Percentiles rank a stretch among this genome's conserved stretches.
phyloP scores from a whole-genome alignment of 2,797 vertebrate species.

The Adelosebastes latens region DNA sequence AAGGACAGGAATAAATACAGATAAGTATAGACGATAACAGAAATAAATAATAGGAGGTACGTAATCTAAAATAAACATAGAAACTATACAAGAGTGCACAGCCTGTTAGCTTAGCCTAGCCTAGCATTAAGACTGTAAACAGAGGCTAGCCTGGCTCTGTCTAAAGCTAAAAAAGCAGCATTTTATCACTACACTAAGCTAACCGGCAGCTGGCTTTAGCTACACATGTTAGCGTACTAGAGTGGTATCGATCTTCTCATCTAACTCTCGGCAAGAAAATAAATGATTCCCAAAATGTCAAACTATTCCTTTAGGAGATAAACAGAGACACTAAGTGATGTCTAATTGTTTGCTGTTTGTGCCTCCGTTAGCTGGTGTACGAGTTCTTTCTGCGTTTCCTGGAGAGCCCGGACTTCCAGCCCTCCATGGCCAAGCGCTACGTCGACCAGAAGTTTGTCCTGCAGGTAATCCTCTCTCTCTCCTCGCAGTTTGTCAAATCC shows the following conservation, averaged over 20 bases:
- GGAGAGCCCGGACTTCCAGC: conserved; percentile 94
- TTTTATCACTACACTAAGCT: neutral
- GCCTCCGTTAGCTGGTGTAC: conserved; percentile 86
- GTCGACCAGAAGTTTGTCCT: conserved; percentile 95
- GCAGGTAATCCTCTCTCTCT: conserved; percentile 76
- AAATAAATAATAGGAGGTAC: too few relatives aligned
- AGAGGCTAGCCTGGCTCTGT: too few relatives aligned
- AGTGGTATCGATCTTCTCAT: neutral
- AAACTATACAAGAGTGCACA: too few relatives aligned
- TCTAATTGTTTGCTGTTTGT: neutral
- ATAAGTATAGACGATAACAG: too few relatives aligned
- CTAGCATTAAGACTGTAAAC: too few relatives aligned
- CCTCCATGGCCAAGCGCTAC: conserved; percentile 93
- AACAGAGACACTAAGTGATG: neutral
- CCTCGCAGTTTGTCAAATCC: neutral
- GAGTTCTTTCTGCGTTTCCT: conserved; percentile 95
- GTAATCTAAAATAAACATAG: too few relatives aligned
- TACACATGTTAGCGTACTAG: neutral
- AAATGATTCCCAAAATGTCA: neutral
- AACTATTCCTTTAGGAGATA: neutral
- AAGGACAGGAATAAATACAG: too few relatives aligned
- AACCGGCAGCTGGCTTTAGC: neutral
- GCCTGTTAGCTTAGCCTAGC: too few relatives aligned
- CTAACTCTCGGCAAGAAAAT: neutral
- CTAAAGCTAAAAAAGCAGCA: too few relatives aligned